phyloP scores from a whole-genome alignment of 2,797 vertebrate species.

The Tachyglossus aculeatus region DNA sequence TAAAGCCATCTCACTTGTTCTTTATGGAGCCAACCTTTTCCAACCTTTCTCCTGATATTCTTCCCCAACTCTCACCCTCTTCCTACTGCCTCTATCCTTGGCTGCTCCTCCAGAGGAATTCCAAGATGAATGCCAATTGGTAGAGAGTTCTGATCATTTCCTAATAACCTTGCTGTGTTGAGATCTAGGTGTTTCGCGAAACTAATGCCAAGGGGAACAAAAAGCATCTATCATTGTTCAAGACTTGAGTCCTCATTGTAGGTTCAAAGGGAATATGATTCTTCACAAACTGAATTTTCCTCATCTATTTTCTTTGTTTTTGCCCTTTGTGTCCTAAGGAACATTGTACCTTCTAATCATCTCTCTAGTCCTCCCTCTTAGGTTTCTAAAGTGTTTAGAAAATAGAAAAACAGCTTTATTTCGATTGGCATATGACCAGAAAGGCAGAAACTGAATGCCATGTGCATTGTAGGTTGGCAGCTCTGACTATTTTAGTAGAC shows the following conservation, averaged over 20 bases:
- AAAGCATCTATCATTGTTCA: not conserved
- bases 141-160: no score
- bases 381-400: constrained; percentile 40
- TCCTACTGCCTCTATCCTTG: no score
- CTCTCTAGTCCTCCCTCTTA: not conserved
- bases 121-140: no score
- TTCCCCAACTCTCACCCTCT: no score
- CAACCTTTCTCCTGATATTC: no score
- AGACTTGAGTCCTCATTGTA: constrained; percentile 4
- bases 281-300: no score
- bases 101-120: no score
- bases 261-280: not conserved
- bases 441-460: constrained; percentile 23
- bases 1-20: no score
- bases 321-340: no score
- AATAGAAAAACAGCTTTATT: constrained; percentile 46
- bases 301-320: no score
- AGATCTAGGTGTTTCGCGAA: not conserved
- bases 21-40: no score
- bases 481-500: not conserved
- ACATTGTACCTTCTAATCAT: constrained; percentile 9
- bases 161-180: constrained; percentile 41
- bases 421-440: constrained; percentile 27
- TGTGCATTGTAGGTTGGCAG: not conserved
- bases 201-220: constrained; percentile 14